Base-by-base conservation (phyloP, 2,888 invertebrate genomes). In the Lasioglossum leucozonium region DNA sequence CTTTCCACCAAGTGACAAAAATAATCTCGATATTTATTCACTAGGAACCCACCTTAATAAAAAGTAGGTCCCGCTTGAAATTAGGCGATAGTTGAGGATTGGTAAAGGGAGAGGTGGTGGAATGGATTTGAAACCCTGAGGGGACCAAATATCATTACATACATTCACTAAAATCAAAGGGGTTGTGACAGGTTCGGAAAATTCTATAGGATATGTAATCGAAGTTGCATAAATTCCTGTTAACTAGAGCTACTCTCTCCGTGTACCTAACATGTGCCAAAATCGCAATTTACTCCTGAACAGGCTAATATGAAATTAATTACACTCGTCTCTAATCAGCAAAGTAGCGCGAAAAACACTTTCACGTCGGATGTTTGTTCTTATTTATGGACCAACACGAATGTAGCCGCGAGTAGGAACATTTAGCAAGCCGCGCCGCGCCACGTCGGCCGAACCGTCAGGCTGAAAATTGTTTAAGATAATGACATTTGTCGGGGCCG, bases 391-490 rank as follows among this genome's bases (percentile, higher is more conserved):
- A 30, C 58, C 13, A 26, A 58, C 58, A 2, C 13, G 26, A 58
- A 58, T 30, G 30, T 16, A 16, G 16, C 30, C 16, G 62, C 51
- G 51, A 22, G 3, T n/a, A 55, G 55, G 55, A n/a, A 55, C 22
- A 10, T 55, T 10, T n/a, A n/a, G 2, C 34, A 34, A n/a, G n/a
- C n/a, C n/a, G n/a, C n/a, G n/a, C n/a, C 34, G 34, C 34, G 34
- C n/a, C 55, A 3, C 62, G 62, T 0, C 62, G 62, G 30, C 4
- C 62, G 16, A 62, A 18, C 62, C 62, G 62, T 30, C 62, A 2
- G 65, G 22, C 37, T 22, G 34, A 67, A 34, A 67, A 67, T 67
- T 67, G 22, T 67, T 67, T 37, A 67, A 67, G 30, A 37, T 62
- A 62, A 62, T 34, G 37, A 37, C 34, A 67, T 37, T 55, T 34